Base-by-base conservation (phyloP, 2,888 invertebrate species). In the Oscheius onirici region DNA sequence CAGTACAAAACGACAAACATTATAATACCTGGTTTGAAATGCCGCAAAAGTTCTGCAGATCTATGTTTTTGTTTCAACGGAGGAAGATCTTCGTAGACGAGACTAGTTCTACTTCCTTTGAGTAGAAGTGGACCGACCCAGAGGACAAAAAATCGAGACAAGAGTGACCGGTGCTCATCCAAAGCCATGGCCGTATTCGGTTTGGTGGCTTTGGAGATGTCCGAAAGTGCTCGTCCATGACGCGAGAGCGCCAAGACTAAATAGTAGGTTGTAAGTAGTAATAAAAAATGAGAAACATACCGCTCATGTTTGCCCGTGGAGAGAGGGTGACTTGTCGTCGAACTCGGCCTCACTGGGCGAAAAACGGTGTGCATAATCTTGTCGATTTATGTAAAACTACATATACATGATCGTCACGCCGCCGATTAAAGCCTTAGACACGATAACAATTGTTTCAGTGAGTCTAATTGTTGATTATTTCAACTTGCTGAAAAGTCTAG, bases 111-210 rank as follows among this genome's bases (percentile, higher is more conserved):
- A 22, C 41, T 41, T 8, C 69, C 60, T 20, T 60, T 69, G 34
- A 24, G 13, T 10, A 69, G 46, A n/a, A 69, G 49, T 15, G 57
- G 49, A 3, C 49, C 28, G 20, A 69, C 51, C 69, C 69, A 69
- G 26, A 69, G 60, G 17, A 60, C 51, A 49, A 69, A 44, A 34
- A 69, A 60, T 22, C 69, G 58, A 15, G 69, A 69, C n/a, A 69
- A 28, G n/a, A 69, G 28, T 1, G 66, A 54, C 20, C 66, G 46
- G 1, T 63, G 46, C 24, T 63, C 63, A 8, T 49, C 49, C 22
- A 66, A 17, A 49, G n/a, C 26, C 3, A 41, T 40, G 5, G 34
- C 26, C 34, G 43, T 2, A 26, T 60, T 60, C 24, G 51, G 66
- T 22, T 54, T 68, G 40, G 67, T 54, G 2, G 55, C 55, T 41